These are phyloP conservation scores for Notospermus geniculatus DNA, from an alignment of 1,140 invertebrate species.

Conservation along the genomic window DNA sequence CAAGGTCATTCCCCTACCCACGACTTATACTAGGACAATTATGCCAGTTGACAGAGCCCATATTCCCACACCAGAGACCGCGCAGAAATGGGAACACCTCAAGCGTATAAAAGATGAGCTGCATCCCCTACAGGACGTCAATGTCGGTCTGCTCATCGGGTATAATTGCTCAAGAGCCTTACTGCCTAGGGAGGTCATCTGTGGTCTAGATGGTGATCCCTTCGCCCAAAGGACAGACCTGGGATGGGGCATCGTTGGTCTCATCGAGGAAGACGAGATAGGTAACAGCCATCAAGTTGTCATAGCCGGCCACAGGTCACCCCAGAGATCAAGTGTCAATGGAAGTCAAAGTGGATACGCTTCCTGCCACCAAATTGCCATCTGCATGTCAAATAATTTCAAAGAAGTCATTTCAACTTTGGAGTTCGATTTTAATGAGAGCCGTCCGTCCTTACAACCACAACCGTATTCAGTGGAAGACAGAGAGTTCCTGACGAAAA, in stretches of 20 bases:
- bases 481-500: too few relatives aligned
- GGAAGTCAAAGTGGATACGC: too few relatives aligned
- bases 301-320: too few relatives aligned
- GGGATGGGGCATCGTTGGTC: constrained; percentile 20
- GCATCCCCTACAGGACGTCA: constrained; percentile 6
- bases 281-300: constrained; percentile 4
- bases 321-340: too few relatives aligned
- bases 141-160: constrained; percentile 21
- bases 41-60: constrained; percentile 25
- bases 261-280: not conserved
- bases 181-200: constrained; percentile 17
- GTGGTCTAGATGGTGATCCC: constrained; percentile 9
- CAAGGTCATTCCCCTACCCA: too few relatives aligned
- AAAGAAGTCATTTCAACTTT: too few relatives aligned
- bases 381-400: too few relatives aligned
- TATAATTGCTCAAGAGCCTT: constrained; percentile 20
- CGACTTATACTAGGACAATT: constrained; percentile 7
- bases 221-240: constrained; percentile 21
- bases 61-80: constrained; percentile 18
- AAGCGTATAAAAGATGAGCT: constrained; percentile 1
- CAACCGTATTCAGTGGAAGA: too few relatives aligned
- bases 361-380: too few relatives aligned
- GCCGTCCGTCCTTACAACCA: too few relatives aligned
- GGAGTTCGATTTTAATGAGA: too few relatives aligned
- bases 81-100: constrained; percentile 15